phyloP scores from a whole-genome alignment of 1,140 invertebrate genomes.

The Olivierus martensii region DNA sequence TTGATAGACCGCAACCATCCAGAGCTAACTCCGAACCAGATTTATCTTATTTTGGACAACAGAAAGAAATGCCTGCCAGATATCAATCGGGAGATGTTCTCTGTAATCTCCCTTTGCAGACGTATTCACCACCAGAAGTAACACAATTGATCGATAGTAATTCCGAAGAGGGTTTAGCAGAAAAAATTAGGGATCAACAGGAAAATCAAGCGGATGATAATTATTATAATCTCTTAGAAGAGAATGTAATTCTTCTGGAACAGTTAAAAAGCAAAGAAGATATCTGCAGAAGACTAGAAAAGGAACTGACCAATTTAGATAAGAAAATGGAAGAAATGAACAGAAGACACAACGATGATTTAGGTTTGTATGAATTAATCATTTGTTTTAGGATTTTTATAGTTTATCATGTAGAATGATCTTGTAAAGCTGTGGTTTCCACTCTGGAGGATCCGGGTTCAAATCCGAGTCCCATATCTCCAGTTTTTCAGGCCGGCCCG shows the following conservation, averaged over 20 bases:
- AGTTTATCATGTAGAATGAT: no score
- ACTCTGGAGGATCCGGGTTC: no score
- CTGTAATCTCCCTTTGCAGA: no score
- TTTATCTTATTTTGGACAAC: not conserved
- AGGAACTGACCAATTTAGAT: constrained; percentile 32
- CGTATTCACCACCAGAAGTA: not conserved
- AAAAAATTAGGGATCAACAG: no score
- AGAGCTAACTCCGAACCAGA: constrained; percentile 14
- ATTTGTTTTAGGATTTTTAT: no score
- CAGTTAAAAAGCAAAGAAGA: constrained; percentile 35
- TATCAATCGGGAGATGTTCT: not conserved
- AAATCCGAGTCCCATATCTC: no score
- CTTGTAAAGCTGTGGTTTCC: no score
- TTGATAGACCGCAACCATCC: not conserved
- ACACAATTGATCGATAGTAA: not conserved
- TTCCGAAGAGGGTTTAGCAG: constrained; percentile 5
- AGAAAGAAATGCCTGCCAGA: not conserved
- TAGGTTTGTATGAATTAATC: constrained; percentile 24
- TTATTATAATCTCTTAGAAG: constrained; percentile 31
- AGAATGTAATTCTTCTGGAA: constrained; percentile 35
- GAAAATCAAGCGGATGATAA: no score
- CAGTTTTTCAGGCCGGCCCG: no score
- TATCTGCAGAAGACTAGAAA: constrained; percentile 28
- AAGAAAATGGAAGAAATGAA: constrained; percentile 27
- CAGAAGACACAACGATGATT: constrained; percentile 25